These are phyloP conservation scores for Dipodomys spectabilis DNA, from an alignment of 2,113 vertebrate species.

Conservation along the genomic window DNA sequence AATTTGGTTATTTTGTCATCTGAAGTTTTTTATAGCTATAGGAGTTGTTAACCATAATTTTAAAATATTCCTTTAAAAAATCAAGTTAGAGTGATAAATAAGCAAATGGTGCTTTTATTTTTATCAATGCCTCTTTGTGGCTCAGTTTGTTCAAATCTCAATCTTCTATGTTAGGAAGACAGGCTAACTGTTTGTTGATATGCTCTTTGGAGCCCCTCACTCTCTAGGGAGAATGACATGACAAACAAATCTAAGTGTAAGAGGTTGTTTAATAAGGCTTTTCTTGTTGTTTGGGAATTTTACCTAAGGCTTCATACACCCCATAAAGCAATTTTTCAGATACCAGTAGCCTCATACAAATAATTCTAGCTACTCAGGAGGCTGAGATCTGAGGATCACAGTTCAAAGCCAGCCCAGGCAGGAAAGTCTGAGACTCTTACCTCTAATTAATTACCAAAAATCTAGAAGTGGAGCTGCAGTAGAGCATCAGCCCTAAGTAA, in stretches of 20 bases:
- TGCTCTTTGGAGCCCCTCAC: background rate
- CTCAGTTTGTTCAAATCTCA: background rate
- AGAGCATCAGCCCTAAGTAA: too few relatives aligned
- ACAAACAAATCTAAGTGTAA: background rate
- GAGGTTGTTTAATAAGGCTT: background rate
- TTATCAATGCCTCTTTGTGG: background rate
- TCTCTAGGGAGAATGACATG: background rate
- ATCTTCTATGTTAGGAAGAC: background rate
- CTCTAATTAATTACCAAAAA: too few relatives aligned
- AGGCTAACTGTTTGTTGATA: background rate
- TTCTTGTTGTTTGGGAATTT: conserved; percentile 38
- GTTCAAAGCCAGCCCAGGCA: too few relatives aligned
- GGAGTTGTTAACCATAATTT: background rate
- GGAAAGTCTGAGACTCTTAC: too few relatives aligned
- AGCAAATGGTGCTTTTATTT: background rate
- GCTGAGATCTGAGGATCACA: too few relatives aligned
- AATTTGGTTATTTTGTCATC: background rate
- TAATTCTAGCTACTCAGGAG: too few relatives aligned
- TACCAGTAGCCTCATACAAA: too few relatives aligned
- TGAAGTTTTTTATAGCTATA: background rate
- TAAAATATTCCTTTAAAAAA: background rate
- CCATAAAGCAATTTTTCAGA: too few relatives aligned
- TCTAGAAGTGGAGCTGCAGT: too few relatives aligned
- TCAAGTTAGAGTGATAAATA: background rate
- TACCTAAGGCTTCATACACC: background rate